Conservation (phyloP, 2,113 vertebrate genomes). For the Apus apus region DNA sequence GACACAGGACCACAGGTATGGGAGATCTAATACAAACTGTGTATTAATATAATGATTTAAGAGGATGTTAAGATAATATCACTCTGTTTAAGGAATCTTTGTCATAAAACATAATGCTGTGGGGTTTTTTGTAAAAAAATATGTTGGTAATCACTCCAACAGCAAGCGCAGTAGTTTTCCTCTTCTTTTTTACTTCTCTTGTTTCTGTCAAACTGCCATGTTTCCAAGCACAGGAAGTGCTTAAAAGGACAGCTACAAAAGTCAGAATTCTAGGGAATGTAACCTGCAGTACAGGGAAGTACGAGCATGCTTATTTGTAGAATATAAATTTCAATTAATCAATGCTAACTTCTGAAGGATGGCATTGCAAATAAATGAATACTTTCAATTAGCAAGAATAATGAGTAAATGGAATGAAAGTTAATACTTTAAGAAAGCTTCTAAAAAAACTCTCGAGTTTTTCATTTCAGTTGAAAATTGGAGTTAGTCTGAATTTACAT, state of each 20-base stretch:
- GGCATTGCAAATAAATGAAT: background rate
- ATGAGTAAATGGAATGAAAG: background rate
- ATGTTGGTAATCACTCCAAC: background rate
- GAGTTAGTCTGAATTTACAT: background rate
- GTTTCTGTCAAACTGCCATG: background rate
- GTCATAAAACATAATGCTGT: background rate
- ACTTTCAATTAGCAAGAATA: background rate
- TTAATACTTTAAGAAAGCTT: background rate
- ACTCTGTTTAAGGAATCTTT: background rate
- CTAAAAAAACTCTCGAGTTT: background rate
- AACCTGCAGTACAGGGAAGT: background rate
- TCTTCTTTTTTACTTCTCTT: background rate
- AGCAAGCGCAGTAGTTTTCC: background rate
- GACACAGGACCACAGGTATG: background rate
- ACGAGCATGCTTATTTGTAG: background rate
- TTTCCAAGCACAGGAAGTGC: background rate
- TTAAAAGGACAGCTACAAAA: background rate
- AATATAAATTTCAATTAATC: background rate
- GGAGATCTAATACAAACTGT: background rate
- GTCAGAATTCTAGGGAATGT: background rate
- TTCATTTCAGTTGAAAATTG: background rate
- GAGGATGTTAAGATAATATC: background rate
- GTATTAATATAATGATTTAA: background rate
- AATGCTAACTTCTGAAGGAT: background rate
- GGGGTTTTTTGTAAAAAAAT: background rate